These are phyloP conservation scores for Lasioglossum lativentre DNA, from an alignment of 2,888 invertebrate species.

Conservation along the genomic window DNA sequence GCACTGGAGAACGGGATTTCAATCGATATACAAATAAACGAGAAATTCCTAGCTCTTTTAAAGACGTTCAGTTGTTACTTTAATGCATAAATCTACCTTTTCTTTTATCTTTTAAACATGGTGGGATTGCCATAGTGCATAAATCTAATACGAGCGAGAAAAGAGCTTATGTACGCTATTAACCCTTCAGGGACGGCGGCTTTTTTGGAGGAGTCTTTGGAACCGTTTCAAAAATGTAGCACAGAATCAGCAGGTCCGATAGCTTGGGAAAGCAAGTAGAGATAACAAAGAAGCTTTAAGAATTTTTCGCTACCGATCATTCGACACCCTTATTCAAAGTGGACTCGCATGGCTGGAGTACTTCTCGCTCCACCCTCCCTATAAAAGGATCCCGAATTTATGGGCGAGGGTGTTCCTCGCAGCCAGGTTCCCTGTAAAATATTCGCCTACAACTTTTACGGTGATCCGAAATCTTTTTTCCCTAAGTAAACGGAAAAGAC, in stretches of 20 bases:
- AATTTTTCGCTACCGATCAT: background rate
- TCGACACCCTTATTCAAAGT: background rate
- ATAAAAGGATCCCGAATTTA: background rate
- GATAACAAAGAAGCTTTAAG: slow-evolving; percentile 1
- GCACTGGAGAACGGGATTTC: background rate
- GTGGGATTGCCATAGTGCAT: no score
- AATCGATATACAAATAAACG: background rate
- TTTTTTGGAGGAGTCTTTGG: background rate
- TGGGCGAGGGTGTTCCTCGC: background rate
- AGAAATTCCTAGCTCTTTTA: background rate
- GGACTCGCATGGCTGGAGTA: background rate
- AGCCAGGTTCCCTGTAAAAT: background rate
- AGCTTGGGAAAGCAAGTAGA: background rate
- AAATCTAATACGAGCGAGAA: no score
- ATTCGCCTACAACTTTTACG: slow-evolving; percentile 19
- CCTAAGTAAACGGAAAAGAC: slow-evolving; percentile 4
- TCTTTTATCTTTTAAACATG: background rate
- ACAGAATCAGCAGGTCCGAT: background rate
- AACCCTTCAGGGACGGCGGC: no score
- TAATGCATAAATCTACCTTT: background rate
- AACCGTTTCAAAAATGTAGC: background rate
- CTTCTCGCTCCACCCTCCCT: background rate
- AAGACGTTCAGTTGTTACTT: background rate
- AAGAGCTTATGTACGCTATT: no score
- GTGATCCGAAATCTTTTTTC: background rate